Evolutionary conservation across 2,888 invertebrate genomes (phyloP), one percentile per base, ranked within the genome.

Genomic region (Unio pictorum): DNA sequence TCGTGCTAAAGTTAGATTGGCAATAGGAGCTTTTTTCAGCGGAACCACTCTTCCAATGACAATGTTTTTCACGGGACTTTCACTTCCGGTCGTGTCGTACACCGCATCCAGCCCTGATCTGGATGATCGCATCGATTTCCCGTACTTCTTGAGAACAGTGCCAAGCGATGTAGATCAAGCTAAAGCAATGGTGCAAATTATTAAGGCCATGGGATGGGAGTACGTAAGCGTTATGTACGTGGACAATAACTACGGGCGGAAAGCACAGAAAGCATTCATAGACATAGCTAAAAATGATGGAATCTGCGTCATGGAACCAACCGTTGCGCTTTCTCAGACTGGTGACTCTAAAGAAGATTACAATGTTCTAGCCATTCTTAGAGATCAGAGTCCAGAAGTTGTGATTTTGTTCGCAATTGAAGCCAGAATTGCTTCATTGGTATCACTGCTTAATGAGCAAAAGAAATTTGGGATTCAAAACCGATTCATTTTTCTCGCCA

Each of bases 1-100:
- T 45, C 72, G 72, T 4, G 23, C 71, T 15, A 74, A 80, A 57
- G 71, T 80, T 55, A 75, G 76, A 3, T 92, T 92, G 2, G 91
- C 92, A 17, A 89, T 93, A 59, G 92, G 92, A 0, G 91, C 91
- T 1, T 91, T 91, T 71, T 91, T 83, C 23, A 84, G 85, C 68
- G 83, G 81, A 8, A 80, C 81, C 1, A 81, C 84, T 6, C 77
- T 83, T 45, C 76, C 81, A 2, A 66, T 82, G 18, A 82, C 83
- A 15, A 60, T 71, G 18, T 71, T 81, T 28, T 78, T 82, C 67
- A 78, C 73, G 34, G 72, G 73, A 3, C 63, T 81, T 20, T 72
- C 75, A 18, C 70, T 82, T 20, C 83, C 84, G 0, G 76, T 81
- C 28, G 75, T 86, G 11, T 84, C 84, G 11, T 84, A 81, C 62